These are phyloP conservation scores for Himalopsyche phryganea DNA, from an alignment of 1,140 invertebrate genomes.

Conservation along the genomic window DNA sequence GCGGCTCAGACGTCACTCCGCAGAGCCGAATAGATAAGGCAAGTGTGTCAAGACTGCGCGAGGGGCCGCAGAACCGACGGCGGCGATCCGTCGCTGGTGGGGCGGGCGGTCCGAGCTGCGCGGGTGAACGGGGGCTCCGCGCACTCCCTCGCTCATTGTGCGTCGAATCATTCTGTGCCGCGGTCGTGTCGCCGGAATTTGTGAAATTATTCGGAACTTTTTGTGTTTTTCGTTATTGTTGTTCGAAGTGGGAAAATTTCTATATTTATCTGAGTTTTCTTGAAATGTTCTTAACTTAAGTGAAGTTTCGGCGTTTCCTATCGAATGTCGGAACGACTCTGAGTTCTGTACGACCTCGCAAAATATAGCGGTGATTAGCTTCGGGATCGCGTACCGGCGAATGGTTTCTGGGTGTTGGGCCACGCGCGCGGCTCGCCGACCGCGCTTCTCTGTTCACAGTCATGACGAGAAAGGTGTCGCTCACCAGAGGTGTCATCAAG, in stretches of 20 bases:
- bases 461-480: not conserved
- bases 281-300: not conserved
- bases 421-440: not conserved
- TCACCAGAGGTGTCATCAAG: conserved; percentile 1
- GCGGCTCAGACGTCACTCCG: conserved; percentile 9
- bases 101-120: not conserved
- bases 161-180: conserved; percentile 15
- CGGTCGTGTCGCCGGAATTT: conserved; percentile 9
- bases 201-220: too few relatives aligned
- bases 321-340: not conserved
- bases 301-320: not conserved
- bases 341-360: too few relatives aligned
- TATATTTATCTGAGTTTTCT: not conserved
- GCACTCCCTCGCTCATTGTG: conserved; percentile 7
- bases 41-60: conserved; percentile 30
- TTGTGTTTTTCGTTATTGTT: too few relatives aligned
- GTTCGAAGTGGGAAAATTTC: not conserved
- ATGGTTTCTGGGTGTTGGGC: too few relatives aligned
- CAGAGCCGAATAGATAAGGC: conserved; percentile 27
- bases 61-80: conserved; percentile 10
- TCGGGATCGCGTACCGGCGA: too few relatives aligned
- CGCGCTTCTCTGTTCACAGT: not conserved
- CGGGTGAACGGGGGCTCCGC: conserved; percentile 1
- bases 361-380: too few relatives aligned
- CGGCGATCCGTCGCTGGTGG: not conserved